Conservation (phyloP, 2,888 invertebrate species). For the Rhagonycha fulva region DNA sequence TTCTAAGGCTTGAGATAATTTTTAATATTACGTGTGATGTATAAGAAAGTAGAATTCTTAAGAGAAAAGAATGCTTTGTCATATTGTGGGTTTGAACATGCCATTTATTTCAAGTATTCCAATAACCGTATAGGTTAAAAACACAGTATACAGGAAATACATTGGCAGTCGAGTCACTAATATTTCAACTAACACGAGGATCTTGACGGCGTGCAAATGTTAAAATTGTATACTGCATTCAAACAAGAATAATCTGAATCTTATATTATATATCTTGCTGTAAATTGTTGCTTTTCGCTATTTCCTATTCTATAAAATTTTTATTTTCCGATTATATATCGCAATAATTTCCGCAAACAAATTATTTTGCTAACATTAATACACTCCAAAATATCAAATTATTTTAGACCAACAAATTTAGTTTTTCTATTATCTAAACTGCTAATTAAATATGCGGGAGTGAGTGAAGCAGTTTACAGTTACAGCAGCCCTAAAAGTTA, state of each 20-base stretch:
- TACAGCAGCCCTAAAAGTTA: neutral
- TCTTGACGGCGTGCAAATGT: slow-evolving; percentile 40
- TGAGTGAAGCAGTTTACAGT: neutral
- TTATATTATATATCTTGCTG: slow-evolving; percentile 34
- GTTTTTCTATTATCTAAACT: neutral
- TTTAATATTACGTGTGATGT: neutral
- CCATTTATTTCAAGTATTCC: slow-evolving; percentile 31
- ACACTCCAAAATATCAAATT: neutral
- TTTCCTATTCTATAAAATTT: slow-evolving; percentile 26
- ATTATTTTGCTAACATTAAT: neutral
- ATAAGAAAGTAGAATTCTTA: neutral
- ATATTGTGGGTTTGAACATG: slow-evolving; percentile 12
- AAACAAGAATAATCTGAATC: slow-evolving; percentile 42
- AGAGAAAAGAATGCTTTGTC: neutral
- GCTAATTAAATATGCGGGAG: neutral
- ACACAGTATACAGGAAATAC: slow-evolving; percentile 34
- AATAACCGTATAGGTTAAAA: slow-evolving; percentile 36
- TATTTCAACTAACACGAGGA: slow-evolving; percentile 37
- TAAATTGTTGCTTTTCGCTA: slow-evolving; percentile 35
- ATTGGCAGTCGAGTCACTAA: slow-evolving; percentile 41
- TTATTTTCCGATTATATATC: neutral
- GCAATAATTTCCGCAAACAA: neutral
- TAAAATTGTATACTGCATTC: slow-evolving; percentile 41
- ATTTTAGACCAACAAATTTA: neutral
- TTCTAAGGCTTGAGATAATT: neutral